Evolutionary conservation across 2,888 invertebrate species (phyloP).

Genomic region (Electrophaes corylata): DNA sequence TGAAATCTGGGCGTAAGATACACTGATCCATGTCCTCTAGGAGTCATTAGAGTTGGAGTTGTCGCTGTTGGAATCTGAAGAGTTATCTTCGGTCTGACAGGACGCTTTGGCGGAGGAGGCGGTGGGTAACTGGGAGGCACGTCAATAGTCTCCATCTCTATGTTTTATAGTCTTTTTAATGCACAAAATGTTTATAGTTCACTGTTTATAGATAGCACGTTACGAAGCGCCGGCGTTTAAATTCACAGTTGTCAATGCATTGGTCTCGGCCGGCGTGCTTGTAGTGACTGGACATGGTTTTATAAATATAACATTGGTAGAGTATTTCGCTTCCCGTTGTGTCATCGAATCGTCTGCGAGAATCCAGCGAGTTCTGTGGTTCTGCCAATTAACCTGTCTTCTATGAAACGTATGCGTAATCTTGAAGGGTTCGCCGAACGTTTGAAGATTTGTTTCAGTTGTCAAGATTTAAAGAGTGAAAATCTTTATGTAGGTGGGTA

Average conservation of each 20-base stretch:
- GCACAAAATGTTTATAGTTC: conserved; percentile 28
- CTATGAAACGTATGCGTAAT: conserved; percentile 35
- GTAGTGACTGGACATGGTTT: conserved; percentile 66
- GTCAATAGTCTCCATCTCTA: conserved; percentile 59
- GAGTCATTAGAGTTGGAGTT: conserved; percentile 45
- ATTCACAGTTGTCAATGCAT: conserved; percentile 42
- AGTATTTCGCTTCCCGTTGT: conserved; percentile 67
- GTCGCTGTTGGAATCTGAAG: conserved; percentile 71
- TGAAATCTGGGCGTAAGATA: conserved; percentile 56
- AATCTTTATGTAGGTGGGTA: too few species aligned
- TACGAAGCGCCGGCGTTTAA: conserved; percentile 63
- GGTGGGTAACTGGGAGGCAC: conserved; percentile 65
- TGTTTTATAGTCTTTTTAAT: conserved; percentile 20
- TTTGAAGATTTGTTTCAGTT: conserved; percentile 2
- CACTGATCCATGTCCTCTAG: conserved; percentile 55
- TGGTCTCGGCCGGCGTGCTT: conserved; percentile 8
- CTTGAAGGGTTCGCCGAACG: conserved; percentile 21
- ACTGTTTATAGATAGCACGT: conserved; percentile 37
- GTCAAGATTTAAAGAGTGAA: conserved; percentile 3
- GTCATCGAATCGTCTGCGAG: conserved; percentile 56
- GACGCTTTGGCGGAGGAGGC: conserved; percentile 67
- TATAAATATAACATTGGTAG: conserved; percentile 74
- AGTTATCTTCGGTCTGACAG: conserved; percentile 76
- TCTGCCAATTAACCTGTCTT: conserved; percentile 31
- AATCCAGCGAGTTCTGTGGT: conserved; percentile 1